Percentiles rank a stretch among this genome's conserved stretches.
These are phyloP conservation scores for Cryptocephalus moraei DNA, from an alignment of 2,888 invertebrate species.

Conservation along the genomic window DNA sequence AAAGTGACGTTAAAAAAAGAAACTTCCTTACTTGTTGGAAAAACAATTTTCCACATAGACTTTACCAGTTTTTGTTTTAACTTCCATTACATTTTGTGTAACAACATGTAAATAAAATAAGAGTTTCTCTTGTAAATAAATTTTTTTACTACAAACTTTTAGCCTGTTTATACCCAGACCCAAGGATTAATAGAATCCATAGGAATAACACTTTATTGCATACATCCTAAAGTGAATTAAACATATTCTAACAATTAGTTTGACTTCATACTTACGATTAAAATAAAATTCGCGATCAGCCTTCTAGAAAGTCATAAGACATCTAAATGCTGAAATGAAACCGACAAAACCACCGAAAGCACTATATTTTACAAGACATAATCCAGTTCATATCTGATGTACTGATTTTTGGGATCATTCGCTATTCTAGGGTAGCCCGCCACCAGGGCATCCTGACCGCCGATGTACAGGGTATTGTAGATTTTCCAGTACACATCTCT, in stretches of 20 bases:
- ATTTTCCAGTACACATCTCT: slow-evolving; percentile 99
- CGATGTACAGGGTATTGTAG: slow-evolving; percentile 98
- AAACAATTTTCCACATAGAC: too few relatives aligned
- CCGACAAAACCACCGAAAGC: background rate
- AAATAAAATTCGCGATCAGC: slow-evolving; percentile 1
- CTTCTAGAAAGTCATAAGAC: background rate
- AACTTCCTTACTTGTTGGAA: too few relatives aligned
- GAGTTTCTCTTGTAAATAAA: background rate
- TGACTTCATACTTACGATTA: too few relatives aligned
- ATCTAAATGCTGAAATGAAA: background rate
- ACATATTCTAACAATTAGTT: too few relatives aligned
- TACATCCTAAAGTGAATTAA: too few relatives aligned
- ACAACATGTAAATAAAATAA: background rate
- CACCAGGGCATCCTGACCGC: slow-evolving; percentile 95
- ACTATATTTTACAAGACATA: slow-evolving; percentile 62
- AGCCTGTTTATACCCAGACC: too few relatives aligned
- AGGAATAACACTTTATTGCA: too few relatives aligned
- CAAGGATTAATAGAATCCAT: too few relatives aligned
- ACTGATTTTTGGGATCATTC: slow-evolving; percentile 92
- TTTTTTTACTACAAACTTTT: background rate
- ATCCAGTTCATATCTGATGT: slow-evolving; percentile 86
- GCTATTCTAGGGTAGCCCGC: slow-evolving; percentile 95
- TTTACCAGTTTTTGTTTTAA: too few relatives aligned
- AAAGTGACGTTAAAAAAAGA: too few relatives aligned
- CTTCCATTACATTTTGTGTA: too few relatives aligned